Percentiles rank a stretch among this genome's conserved stretches.
Conservation (phyloP, 2,113 vertebrate species). For the Boleophthalmus pectinirostris region DNA sequence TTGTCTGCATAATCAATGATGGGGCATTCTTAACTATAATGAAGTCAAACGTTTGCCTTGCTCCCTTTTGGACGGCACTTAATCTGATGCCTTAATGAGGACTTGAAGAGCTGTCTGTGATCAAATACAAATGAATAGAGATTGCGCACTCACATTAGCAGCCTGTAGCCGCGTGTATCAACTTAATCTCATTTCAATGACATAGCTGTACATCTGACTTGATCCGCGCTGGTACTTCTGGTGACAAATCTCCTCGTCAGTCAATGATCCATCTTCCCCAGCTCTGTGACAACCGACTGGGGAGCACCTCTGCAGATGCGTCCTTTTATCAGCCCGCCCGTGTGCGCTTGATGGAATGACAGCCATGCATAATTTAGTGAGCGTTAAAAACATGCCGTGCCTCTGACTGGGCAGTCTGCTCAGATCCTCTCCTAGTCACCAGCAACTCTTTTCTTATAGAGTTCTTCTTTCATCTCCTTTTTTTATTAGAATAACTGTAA, state of each 20-base stretch:
- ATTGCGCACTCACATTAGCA: constrained; percentile 42
- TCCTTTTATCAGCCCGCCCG: constrained; percentile 68
- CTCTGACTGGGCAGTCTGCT: constrained; percentile 62
- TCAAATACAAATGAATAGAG: constrained; percentile 34
- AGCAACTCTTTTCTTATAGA: constrained; percentile 36
- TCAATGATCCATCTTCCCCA: constrained; percentile 67
- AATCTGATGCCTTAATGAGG: constrained; percentile 10
- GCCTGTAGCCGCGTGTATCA: constrained; percentile 40
- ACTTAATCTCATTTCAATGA: constrained; percentile 58
- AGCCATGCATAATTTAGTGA: constrained; percentile 77
- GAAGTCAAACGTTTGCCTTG: not conserved
- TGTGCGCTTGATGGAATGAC: constrained; percentile 73
- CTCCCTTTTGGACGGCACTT: constrained; percentile 1
- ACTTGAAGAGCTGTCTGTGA: constrained; percentile 27
- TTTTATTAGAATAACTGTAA: no score
- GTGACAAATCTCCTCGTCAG: constrained; percentile 57
- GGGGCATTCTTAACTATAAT: not conserved
- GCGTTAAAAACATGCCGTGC: constrained; percentile 54
- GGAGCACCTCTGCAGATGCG: constrained; percentile 67
- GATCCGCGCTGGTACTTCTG: constrained; percentile 52
- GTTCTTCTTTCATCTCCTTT: constrained; percentile 18
- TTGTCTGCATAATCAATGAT: not conserved
- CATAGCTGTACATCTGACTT: constrained; percentile 57
- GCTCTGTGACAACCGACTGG: constrained; percentile 62
- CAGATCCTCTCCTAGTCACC: constrained; percentile 57